Base-by-base conservation (phyloP, 2,797 vertebrate species). In the Pempheris klunzingeri region DNA sequence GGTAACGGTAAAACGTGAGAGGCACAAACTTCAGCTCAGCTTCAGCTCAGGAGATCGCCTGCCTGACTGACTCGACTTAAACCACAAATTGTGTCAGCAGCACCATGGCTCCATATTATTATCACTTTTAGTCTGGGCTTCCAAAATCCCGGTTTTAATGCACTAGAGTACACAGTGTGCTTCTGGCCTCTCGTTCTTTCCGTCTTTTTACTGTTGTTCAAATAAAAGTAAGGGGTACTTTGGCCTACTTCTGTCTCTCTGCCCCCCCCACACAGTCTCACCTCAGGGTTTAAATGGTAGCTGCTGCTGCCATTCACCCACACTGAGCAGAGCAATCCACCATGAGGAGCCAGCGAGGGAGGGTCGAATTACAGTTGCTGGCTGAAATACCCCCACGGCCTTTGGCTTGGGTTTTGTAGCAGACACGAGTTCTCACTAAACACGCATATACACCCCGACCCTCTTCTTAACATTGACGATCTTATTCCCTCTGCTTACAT, bases 241-340 rank as follows among this genome's bases (percentile, higher is more conserved):
- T 88, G 81, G 63, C 84, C 90, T 87, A 80, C 74, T 81, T 91
- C 74, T 85, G 61, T 54, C 26, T 68, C 67, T 39, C 38, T 43
- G 17, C 17, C 20, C 49, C 28, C 72, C 71, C 54, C 50, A 59
- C 47, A 50, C 36, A 28, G 43, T 32, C 60, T 24, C 63, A 64
- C 84, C 70, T 80, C 63, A 15, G 71, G 81, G 70, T 81, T 84
- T 88, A 71, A 85, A 85, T 84, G 81, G 80, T 87, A 86, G 90
- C 90, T 92, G 91, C 90, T 87, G 90, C 88, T 92, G 93, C 90
- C 88, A 88, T 93, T 91, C 88, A 89, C 10, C 36, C 82, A 68
- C 49, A 53, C 78, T 83, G 71, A 83, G 80, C 72, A 49, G 79
- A 77, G 83, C 47, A 3, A n/a, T 88, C 69, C 77, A 32, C 74